phyloP scores from a whole-genome alignment of 1,140 invertebrate species.

The Pygmarrhopalites habei region DNA sequence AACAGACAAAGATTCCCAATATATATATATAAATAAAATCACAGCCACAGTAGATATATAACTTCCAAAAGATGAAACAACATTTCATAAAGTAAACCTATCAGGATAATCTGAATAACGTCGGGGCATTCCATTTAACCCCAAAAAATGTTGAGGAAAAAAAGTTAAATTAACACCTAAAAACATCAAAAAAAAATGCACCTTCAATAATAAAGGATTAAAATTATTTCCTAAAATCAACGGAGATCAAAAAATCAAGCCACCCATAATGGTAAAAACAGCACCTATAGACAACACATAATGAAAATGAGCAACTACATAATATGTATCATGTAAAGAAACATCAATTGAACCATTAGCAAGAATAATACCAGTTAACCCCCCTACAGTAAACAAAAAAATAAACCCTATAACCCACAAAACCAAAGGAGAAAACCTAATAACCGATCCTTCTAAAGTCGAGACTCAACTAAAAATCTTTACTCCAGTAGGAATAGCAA shows the following conservation, averaged over 20 bases:
- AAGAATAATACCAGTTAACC: slow-evolving; percentile 58
- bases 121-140: slow-evolving; percentile 62
- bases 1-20: slow-evolving; percentile 46
- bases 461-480: slow-evolving; percentile 63
- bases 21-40: slow-evolving; percentile 52
- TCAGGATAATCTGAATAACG: slow-evolving; percentile 65
- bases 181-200: slow-evolving; percentile 50
- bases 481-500: slow-evolving; percentile 57
- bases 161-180: slow-evolving; percentile 59
- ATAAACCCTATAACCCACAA: slow-evolving; percentile 62
- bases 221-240: slow-evolving; percentile 54
- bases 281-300: slow-evolving; percentile 60
- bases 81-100: slow-evolving; percentile 56
- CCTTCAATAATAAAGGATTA: slow-evolving; percentile 46
- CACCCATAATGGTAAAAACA: slow-evolving; percentile 62
- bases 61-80: slow-evolving; percentile 56
- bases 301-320: slow-evolving; percentile 68
- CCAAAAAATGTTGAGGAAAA: slow-evolving; percentile 68
- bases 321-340: slow-evolving; percentile 64
- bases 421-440: slow-evolving; percentile 50
- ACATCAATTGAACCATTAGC: slow-evolving; percentile 65
- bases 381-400: slow-evolving; percentile 59
- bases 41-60: slow-evolving; percentile 51
- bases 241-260: slow-evolving; percentile 59
- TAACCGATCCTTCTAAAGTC: slow-evolving; percentile 49